These are phyloP conservation scores for Thermophis baileyi DNA, from an alignment of 2,113 vertebrate genomes.

Conservation along the genomic window DNA sequence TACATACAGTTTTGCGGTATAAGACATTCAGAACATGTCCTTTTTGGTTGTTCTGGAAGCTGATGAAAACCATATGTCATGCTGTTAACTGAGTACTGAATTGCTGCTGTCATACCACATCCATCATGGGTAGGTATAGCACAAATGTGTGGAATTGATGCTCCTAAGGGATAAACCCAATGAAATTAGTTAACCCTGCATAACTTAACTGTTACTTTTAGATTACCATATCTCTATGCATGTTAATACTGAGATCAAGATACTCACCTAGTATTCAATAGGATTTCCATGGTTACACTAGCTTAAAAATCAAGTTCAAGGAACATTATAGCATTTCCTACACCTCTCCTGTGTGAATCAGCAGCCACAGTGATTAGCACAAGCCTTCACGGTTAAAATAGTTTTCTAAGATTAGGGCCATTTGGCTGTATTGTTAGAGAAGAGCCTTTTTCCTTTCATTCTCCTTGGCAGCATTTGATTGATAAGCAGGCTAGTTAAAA, in stretches of 20 bases:
- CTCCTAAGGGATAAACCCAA: background rate
- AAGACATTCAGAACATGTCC: background rate
- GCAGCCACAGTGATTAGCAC: rapidly evolving
- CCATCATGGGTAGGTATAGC: background rate
- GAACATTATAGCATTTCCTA: rapidly evolving
- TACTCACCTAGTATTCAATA: background rate
- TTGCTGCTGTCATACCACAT: background rate
- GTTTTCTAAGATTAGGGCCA: rapidly evolving
- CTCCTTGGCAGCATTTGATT: conserved; percentile 19
- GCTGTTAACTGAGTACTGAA: background rate
- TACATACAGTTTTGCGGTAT: background rate
- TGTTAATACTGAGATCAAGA: background rate
- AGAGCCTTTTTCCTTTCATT: conserved; percentile 11
- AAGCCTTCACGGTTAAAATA: background rate
- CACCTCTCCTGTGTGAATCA: background rate
- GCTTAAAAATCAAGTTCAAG: conserved; percentile 5
- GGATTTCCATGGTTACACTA: background rate
- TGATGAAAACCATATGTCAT: background rate
- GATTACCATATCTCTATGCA: background rate
- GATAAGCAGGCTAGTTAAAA: conserved; percentile 32
- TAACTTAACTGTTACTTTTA: background rate
- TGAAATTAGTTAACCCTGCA: background rate
- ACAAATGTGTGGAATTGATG: background rate
- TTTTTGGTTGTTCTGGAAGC: background rate
- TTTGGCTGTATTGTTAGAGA: background rate